Conservation (phyloP, 1,140 invertebrate species). For the Ceratina australensis region DNA sequence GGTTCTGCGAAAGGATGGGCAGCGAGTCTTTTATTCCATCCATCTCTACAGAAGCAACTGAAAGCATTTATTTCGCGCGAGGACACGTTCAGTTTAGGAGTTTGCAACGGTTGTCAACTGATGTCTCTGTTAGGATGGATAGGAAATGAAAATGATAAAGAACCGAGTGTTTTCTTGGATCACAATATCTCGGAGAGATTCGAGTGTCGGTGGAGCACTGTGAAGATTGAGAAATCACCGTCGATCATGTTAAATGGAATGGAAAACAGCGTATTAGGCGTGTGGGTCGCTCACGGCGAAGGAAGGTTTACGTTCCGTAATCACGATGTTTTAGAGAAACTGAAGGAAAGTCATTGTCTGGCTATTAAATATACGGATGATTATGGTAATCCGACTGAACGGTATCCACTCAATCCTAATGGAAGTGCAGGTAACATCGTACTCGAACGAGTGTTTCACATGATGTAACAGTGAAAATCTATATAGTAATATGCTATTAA, state of each 20-base stretch:
- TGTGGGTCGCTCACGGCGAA: constrained; percentile 99
- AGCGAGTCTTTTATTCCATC: constrained; percentile 90
- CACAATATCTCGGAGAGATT: constrained; percentile 94
- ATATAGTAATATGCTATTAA: constrained; percentile 8
- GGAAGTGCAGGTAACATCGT: constrained; percentile 85
- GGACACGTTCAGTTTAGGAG: constrained; percentile 96
- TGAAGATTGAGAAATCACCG: constrained; percentile 86
- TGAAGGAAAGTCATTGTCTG: constrained; percentile 84
- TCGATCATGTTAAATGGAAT: constrained; percentile 94
- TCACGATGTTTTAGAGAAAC: constrained; percentile 78
- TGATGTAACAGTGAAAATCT: background rate
- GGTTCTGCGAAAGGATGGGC: constrained; percentile 99
- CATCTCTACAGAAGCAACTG: constrained; percentile 81
- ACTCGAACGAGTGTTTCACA: background rate
- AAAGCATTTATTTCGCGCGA: constrained; percentile 85
- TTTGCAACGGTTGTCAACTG: constrained; percentile 98
- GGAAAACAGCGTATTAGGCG: constrained; percentile 90
- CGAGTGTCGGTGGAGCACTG: constrained; percentile 94
- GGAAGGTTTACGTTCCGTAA: constrained; percentile 86
- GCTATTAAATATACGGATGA: constrained; percentile 93
- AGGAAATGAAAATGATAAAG: constrained; percentile 75
- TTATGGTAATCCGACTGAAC: constrained; percentile 85
- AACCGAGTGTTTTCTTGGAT: constrained; percentile 87
- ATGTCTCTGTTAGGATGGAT: constrained; percentile 94
- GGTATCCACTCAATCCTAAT: constrained; percentile 97